Evolutionary conservation across 2,113 vertebrate species (phyloP).

Genomic region (Saimiri boliviensis): DNA sequence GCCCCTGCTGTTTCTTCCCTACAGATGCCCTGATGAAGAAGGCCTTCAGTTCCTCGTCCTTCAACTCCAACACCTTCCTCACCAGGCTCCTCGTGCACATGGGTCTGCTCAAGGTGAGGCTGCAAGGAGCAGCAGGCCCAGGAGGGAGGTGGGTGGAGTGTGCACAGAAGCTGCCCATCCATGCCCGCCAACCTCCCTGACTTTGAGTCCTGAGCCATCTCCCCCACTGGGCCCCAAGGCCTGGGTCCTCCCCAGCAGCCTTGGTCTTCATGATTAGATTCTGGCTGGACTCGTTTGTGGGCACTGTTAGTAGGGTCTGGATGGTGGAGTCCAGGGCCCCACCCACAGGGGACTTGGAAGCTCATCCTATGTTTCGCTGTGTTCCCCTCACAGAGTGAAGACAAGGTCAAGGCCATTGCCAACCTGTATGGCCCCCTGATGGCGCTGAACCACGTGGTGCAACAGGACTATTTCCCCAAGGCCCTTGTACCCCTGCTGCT

Average conservation of each 20-base stretch:
- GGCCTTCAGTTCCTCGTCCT: constrained; percentile 89
- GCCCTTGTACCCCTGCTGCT: constrained; percentile 89
- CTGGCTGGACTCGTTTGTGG: rapidly evolving
- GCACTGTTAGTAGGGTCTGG: background rate
- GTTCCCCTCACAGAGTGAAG: constrained; percentile 90
- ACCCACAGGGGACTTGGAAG: background rate
- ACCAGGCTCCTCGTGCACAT: constrained; percentile 93
- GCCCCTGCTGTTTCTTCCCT: background rate
- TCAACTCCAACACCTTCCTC: constrained; percentile 91
- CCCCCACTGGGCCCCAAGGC: background rate
- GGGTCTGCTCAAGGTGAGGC: constrained; percentile 94
- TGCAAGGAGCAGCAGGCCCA: background rate
- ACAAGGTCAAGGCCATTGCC: constrained; percentile 92
- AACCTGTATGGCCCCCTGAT: constrained; percentile 93
- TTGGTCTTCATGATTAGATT: background rate
- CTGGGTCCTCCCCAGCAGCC: background rate
- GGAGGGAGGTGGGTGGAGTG: rapidly evolving
- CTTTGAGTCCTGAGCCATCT: background rate
- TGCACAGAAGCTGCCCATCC: background rate
- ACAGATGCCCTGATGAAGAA: constrained; percentile 93
- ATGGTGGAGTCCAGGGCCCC: background rate
- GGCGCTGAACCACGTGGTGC: constrained; percentile 92
- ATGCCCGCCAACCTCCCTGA: rapidly evolving
- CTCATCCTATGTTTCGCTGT: background rate
- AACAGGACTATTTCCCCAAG: constrained; percentile 96